Base-by-base conservation (phyloP, 2,797 vertebrate genomes). In the Protonibea diacanthus region DNA sequence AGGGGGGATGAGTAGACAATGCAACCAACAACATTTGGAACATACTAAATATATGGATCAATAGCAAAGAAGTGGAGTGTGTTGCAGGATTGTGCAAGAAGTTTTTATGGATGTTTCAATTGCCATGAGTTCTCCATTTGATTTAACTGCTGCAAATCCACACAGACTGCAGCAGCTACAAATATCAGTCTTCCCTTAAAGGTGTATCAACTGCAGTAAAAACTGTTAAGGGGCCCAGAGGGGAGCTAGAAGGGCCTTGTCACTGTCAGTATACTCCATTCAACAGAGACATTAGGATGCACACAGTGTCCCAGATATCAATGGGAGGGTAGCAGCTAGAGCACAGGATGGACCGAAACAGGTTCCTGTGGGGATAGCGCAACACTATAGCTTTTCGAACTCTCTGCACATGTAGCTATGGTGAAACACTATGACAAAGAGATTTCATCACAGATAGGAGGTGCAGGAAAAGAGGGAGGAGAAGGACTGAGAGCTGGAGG, bases 201-300 rank as follows among this genome's bases (percentile, higher is more conserved):
- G 47, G 60, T 82, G 58, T 61, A 52, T 62, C 27, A 74, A 56
- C 69, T 42, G 77, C 62, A 73, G 29, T 47, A 49, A 67, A 66
- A 79, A 60, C 44, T 64, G 59, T 66, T 57, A 10, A 63, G 72
- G 73, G 66, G 45, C 55, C 57, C 55, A 2, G 21, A 49, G 69
- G 70, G 71, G 73, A 56, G 29, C 60, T 38, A n/a, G 45, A 62
- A 64, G 58, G 69, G 65, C 59, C 57, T 44, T 3, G 42, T 78
- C 63, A 60, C 80, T 66, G 76, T 68, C 71, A 71, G 67, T 21
- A 59, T 55, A 71, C 65, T 78, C 77, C 62, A 84, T 88, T 92
- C 78, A 86, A 53, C 5, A 33, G 70, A 66, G 33, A 77, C 81
- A 91, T 92, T 87, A 83, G 47, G 86, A 88, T 90, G 74, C 88